Conservation (phyloP, 2,797 vertebrate genomes). For the Tauraco hartlaubi region DNA sequence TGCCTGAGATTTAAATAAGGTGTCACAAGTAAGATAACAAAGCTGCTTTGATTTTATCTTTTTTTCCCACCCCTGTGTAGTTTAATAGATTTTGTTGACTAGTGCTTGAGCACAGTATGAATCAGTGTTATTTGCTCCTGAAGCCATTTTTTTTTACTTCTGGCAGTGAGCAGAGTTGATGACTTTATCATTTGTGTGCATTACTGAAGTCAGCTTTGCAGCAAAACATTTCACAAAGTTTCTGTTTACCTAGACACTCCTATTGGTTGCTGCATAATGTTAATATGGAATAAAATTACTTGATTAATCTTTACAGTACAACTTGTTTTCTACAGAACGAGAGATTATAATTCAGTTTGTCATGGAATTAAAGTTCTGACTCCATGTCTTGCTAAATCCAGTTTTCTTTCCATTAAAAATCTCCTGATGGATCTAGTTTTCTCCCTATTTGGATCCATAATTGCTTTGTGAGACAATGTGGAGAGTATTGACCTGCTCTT, state of each 20-base stretch:
- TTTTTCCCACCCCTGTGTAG: conserved; percentile 65
- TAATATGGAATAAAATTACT: conserved; percentile 81
- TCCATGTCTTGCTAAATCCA: neutral
- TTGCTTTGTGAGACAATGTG: conserved; percentile 11
- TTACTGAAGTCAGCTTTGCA: conserved; percentile 76
- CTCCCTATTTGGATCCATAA: neutral
- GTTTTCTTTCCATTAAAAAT: neutral
- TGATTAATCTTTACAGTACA: conserved; percentile 75
- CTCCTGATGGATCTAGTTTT: neutral
- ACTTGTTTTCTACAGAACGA: conserved; percentile 36
- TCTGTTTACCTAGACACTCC: conserved; percentile 73
- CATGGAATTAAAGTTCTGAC: neutral
- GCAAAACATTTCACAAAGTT: conserved; percentile 76
- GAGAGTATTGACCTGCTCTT: conserved; percentile 7
- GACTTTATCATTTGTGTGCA: conserved; percentile 68
- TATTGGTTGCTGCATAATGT: conserved; percentile 76
- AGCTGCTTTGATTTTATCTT: conserved; percentile 64
- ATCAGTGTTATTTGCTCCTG: conserved; percentile 82
- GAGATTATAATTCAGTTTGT: conserved; percentile 6
- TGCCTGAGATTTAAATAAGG: conserved; percentile 77
- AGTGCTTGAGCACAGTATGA: conserved; percentile 80
- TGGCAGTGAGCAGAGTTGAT: conserved; percentile 70
- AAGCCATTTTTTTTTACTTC: conserved; percentile 54
- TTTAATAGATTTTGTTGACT: conserved; percentile 78
- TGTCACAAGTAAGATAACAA: conserved; percentile 80